Percentiles rank a stretch among this genome's conserved stretches.
phyloP scores from a whole-genome alignment of 2,888 invertebrate species.

The Callyntrura guangdongensis region DNA sequence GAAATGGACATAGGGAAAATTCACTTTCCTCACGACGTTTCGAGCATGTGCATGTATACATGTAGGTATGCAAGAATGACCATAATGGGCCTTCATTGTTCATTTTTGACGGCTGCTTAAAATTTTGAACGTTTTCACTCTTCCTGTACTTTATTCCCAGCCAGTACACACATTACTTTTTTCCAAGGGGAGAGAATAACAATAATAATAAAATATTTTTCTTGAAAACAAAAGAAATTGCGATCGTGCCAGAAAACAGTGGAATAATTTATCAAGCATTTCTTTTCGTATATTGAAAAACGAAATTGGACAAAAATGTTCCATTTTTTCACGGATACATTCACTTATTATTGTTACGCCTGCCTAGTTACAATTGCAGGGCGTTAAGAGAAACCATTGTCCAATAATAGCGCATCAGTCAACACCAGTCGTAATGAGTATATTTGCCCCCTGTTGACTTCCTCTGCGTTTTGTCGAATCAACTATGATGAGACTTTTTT shows the following conservation, averaged over 20 bases:
- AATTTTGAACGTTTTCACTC: slow-evolving; percentile 81
- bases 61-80: slow-evolving; percentile 84
- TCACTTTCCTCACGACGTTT: background rate
- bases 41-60: background rate
- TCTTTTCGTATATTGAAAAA: slow-evolving; percentile 30
- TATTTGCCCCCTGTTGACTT: background rate
- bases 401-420: background rate
- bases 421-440: background rate
- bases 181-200: slow-evolving; percentile 23
- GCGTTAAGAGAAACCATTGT: background rate
- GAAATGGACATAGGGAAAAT: slow-evolving; percentile 66
- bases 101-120: slow-evolving; percentile 85
- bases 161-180: slow-evolving; percentile 58
- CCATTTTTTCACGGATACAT: background rate
- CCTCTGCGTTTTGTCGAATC: background rate
- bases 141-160: slow-evolving; percentile 78
- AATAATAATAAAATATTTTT: slow-evolving; percentile 45
- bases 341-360: slow-evolving; percentile 10
- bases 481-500: background rate
- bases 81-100: slow-evolving; percentile 85
- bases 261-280: slow-evolving; percentile 76
- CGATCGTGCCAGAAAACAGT: slow-evolving; percentile 84
- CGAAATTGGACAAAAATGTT: slow-evolving; percentile 7
- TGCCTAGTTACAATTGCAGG: background rate
- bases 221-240: slow-evolving; percentile 82